Conservation (phyloP, 2,113 vertebrate genomes). For the Tetrao urogallus region DNA sequence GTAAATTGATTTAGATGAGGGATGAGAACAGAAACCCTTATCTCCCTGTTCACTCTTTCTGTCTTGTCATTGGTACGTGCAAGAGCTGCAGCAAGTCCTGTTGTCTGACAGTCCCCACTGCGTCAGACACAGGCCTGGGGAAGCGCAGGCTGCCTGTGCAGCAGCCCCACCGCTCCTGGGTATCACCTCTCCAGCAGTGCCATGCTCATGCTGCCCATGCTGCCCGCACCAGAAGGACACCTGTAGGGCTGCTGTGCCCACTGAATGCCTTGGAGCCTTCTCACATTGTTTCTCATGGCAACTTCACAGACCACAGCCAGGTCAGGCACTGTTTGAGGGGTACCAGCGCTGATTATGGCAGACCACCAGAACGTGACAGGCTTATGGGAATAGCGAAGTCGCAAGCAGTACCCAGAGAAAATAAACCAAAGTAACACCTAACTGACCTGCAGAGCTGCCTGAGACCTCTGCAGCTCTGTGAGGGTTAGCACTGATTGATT, state of each 20-base stretch:
- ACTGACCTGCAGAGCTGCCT: background rate
- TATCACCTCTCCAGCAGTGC: background rate
- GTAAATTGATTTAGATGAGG: background rate
- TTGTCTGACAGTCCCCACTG: background rate
- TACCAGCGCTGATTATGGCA: background rate
- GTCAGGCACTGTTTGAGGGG: background rate
- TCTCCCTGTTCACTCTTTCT: background rate
- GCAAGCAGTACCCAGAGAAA: background rate
- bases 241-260: background rate
- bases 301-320: background rate
- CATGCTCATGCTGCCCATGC: background rate
- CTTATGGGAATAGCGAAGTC: background rate
- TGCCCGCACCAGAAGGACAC: background rate
- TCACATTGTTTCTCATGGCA: background rate
- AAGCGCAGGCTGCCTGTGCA: background rate
- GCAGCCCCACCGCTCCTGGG: background rate
- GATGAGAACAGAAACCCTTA: background rate
- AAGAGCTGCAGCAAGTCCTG: background rate
- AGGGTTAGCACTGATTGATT: background rate
- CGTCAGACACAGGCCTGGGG: background rate
- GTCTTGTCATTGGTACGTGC: background rate
- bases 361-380: background rate
- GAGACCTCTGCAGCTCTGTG: background rate
- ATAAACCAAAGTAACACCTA: background rate
- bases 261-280: background rate